A percentile compares a stretch with the other conserved stretches of the same genome.
Evolutionary conservation across 2,888 invertebrate genomes (phyloP).

Genomic region (Bombylius discolor): DNA sequence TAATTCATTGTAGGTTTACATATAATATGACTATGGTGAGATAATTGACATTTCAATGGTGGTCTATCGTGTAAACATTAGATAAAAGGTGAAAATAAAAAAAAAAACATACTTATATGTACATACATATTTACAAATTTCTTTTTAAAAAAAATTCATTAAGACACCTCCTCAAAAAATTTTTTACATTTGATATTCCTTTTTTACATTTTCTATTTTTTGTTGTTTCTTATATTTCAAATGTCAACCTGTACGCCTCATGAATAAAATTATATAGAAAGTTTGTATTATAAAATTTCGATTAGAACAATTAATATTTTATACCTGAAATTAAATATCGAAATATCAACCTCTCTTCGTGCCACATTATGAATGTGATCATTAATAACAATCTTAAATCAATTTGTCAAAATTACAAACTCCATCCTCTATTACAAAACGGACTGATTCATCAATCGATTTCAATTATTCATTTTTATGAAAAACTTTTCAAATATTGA

Average conservation of each 20-base stretch:
- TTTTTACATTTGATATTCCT: not conserved
- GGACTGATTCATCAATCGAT: not conserved
- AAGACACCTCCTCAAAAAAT: too few species aligned
- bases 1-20: too few species aligned
- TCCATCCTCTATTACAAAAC: constrained; percentile 5
- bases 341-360: not conserved
- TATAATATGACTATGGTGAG: too few species aligned
- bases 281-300: not conserved
- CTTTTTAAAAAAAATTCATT: too few species aligned
- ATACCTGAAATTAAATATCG: not conserved
- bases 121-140: too few species aligned
- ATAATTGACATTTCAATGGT: too few species aligned
- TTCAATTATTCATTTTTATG: not conserved
- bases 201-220: too few species aligned
- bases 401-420: constrained; percentile 15
- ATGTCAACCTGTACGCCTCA: not conserved
- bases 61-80: too few species aligned
- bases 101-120: too few species aligned
- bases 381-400: constrained; percentile 13
- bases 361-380: not conserved
- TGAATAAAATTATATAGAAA: not conserved
- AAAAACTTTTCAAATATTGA: constrained; percentile 7
- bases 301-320: not conserved
- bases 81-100: too few species aligned
- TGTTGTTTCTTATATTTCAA: not conserved